These are phyloP conservation scores for Hydrotaea cyrtoneurina DNA, from an alignment of 2,888 invertebrate genomes.

Conservation along the genomic window DNA sequence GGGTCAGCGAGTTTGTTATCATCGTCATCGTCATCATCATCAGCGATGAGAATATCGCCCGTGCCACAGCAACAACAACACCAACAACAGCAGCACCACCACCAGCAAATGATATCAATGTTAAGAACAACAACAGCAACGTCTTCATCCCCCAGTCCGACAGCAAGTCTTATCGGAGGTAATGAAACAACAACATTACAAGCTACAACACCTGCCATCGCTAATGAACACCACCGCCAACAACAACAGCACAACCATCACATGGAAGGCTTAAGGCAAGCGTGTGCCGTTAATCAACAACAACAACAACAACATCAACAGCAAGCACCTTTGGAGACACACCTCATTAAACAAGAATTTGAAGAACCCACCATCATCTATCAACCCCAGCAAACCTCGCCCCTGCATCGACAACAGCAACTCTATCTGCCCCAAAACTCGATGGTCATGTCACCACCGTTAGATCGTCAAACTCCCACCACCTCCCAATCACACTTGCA, in stretches of 20 bases:
- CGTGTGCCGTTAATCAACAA: constrained; percentile 74
- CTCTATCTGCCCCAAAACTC: constrained; percentile 42
- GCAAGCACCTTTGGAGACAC: constrained; percentile 64
- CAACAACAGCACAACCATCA: constrained; percentile 50
- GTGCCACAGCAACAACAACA: constrained; percentile 60
- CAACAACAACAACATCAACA: constrained; percentile 57
- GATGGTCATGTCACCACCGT: constrained; percentile 65
- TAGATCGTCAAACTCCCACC: constrained; percentile 59
- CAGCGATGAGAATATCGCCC: constrained; percentile 60
- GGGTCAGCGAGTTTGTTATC: constrained; percentile 59
- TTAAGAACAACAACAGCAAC: constrained; percentile 66
- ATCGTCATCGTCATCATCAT: constrained; percentile 64
- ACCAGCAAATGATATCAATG: constrained; percentile 54
- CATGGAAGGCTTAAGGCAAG: constrained; percentile 74
- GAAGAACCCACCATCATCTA: constrained; percentile 62
- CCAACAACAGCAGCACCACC: constrained; percentile 54
- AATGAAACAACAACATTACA: constrained; percentile 48
- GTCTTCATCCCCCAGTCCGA: constrained; percentile 63
- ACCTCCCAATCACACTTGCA: constrained; percentile 30
- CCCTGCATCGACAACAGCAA: constrained; percentile 63
- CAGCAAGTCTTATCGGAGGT: constrained; percentile 37
- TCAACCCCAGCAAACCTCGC: constrained; percentile 65
- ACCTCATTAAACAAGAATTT: constrained; percentile 73
- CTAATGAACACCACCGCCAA: constrained; percentile 72
- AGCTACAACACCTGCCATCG: constrained; percentile 76